Conservation (phyloP, 2,797 vertebrate genomes). For the Sebastes minor region DNA sequence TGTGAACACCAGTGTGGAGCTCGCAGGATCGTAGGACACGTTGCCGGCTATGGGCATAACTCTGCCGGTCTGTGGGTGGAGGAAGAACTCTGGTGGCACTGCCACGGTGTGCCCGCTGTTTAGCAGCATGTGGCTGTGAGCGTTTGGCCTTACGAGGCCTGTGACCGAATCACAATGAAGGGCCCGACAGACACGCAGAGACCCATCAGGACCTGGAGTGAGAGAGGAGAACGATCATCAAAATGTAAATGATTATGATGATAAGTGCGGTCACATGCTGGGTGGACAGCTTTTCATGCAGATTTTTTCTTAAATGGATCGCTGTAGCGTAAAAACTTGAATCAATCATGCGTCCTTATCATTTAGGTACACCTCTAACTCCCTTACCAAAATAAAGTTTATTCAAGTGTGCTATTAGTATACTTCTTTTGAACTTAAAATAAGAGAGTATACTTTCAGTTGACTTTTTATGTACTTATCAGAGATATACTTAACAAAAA, state of each 20-base stretch:
- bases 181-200: constrained; percentile 53
- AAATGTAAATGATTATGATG: background rate
- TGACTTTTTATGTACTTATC: too few relatives aligned
- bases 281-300: background rate
- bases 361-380: background rate
- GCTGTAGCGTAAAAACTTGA: background rate
- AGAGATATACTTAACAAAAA: too few relatives aligned
- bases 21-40: constrained; percentile 83
- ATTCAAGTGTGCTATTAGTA: too few relatives aligned
- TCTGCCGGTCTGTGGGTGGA: constrained; percentile 87
- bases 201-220: constrained; percentile 75
- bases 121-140: constrained; percentile 81
- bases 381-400: too few relatives aligned
- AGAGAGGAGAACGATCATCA: background rate
- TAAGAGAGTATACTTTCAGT: too few relatives aligned
- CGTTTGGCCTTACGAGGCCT: constrained; percentile 81
- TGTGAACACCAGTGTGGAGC: constrained; percentile 79
- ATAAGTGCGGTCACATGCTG: background rate
- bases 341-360: background rate
- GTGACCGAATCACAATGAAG: constrained; percentile 79
- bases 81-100: constrained; percentile 82
- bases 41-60: constrained; percentile 87
- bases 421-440: too few relatives aligned
- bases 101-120: constrained; percentile 79
- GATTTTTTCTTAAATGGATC: background rate